phyloP scores from a whole-genome alignment of 2,888 invertebrate species.

The Xylophagus ater region DNA sequence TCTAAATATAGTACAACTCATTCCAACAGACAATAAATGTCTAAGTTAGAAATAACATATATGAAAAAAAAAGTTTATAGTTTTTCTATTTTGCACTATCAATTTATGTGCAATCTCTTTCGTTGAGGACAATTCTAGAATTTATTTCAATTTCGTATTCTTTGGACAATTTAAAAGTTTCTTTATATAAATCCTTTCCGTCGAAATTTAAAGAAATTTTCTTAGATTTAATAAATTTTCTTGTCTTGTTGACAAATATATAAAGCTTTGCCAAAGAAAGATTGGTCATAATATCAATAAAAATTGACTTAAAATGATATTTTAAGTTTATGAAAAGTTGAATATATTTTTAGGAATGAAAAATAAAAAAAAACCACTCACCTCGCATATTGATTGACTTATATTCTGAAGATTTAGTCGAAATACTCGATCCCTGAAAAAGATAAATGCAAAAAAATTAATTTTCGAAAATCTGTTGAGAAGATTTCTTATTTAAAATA shows the following conservation, averaged over 20 bases:
- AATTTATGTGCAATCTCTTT: constrained; percentile 4
- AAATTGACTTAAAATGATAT: constrained; percentile 5
- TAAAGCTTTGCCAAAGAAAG: too few relatives aligned
- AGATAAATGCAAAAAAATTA: too few relatives aligned
- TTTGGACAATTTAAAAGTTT: constrained; percentile 12
- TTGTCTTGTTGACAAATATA: too few relatives aligned
- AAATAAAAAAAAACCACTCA: constrained; percentile 33
- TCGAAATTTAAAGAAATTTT: constrained; percentile 11
- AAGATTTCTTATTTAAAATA: too few relatives aligned
- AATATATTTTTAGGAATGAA: constrained; percentile 1
- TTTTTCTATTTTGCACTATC: neutral
- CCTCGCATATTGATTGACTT: constrained; percentile 56
- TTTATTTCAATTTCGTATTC: constrained; percentile 17
- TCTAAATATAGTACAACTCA: too few relatives aligned
- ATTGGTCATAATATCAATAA: constrained; percentile 10
- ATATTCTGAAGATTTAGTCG: constrained; percentile 53
- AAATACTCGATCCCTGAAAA: constrained; percentile 55
- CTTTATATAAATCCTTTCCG: constrained; percentile 12
- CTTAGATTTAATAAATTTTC: too few relatives aligned
- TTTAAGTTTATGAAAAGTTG: constrained; percentile 5
- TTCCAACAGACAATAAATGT: too few relatives aligned
- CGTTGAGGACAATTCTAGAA: constrained; percentile 11
- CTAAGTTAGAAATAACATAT: too few relatives aligned
- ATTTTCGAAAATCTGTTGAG: too few relatives aligned
- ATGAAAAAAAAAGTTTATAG: too few relatives aligned